A percentile compares a stretch with the other conserved stretches of the same genome.
These are phyloP conservation scores for Oreonectes daqikongensis DNA, from an alignment of 2,797 vertebrate species.

Conservation along the genomic window DNA sequence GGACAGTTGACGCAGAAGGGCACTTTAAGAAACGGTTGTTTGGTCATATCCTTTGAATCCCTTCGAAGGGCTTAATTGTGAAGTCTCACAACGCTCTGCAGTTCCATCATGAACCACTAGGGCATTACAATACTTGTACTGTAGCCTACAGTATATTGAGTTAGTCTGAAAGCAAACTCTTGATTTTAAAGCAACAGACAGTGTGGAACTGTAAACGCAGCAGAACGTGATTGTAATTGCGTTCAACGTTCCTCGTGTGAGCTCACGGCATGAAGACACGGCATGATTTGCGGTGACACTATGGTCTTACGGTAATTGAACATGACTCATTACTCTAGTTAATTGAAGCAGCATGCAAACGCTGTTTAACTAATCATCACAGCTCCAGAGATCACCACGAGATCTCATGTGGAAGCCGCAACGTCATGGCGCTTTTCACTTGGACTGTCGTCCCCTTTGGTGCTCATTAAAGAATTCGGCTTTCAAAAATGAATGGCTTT, in stretches of 20 bases:
- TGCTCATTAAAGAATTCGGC: neutral
- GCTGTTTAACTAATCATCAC: slow-evolving; percentile 36
- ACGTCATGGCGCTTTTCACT: slow-evolving; percentile 28
- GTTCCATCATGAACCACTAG: too few species aligned
- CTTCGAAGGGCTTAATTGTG: too few species aligned
- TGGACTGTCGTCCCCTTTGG: slow-evolving; percentile 19
- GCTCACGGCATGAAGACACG: neutral
- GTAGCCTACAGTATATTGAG: too few species aligned
- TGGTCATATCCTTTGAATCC: too few species aligned
- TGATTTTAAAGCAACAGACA: neutral
- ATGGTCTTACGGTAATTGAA: slow-evolving; percentile 28
- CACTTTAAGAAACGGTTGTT: too few species aligned
- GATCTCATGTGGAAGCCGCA: slow-evolving; percentile 50
- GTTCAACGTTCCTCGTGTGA: neutral
- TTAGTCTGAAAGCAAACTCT: too few species aligned
- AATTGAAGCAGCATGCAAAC: slow-evolving; percentile 34
- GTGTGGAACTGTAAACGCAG: slow-evolving; percentile 22
- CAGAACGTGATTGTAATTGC: neutral
- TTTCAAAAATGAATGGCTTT: slow-evolving; percentile 19
- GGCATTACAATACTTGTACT: too few species aligned
- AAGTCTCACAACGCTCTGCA: too few species aligned
- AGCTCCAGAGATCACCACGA: slow-evolving; percentile 22
- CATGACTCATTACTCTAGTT: slow-evolving; percentile 47
- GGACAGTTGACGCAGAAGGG: too few species aligned
- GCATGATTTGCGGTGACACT: slow-evolving; percentile 25